These are phyloP conservation scores for Phocides pigmalion DNA, from an alignment of 1,140 invertebrate species.

Conservation along the genomic window DNA sequence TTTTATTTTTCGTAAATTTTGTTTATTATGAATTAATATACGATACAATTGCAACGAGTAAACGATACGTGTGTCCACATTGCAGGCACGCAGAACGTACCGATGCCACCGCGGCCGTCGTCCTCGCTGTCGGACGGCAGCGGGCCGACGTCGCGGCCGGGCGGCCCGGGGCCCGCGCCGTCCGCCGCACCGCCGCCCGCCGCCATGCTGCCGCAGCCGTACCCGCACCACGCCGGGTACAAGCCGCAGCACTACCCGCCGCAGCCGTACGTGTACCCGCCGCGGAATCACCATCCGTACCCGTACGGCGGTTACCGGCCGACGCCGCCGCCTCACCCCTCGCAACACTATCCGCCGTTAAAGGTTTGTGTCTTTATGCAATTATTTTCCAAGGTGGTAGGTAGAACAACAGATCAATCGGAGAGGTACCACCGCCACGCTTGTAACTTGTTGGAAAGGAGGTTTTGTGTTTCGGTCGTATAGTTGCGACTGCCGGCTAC, in stretches of 20 bases:
- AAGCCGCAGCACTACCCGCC: conserved; percentile 76
- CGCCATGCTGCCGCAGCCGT: conserved; percentile 83
- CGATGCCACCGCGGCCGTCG: conserved; percentile 95
- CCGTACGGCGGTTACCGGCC: conserved; percentile 66
- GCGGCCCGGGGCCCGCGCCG: conserved; percentile 80
- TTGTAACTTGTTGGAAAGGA: too few relatives aligned
- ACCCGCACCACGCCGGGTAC: conserved; percentile 81
- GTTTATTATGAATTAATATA: too few relatives aligned
- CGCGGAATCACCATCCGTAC: conserved; percentile 72
- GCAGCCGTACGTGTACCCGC: conserved; percentile 72
- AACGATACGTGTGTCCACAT: conserved; percentile 31
- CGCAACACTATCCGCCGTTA: conserved; percentile 64
- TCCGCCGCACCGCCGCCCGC: conserved; percentile 60
- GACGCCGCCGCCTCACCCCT: conserved; percentile 67
- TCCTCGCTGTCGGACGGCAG: conserved; percentile 94
- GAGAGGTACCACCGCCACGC: too few relatives aligned
- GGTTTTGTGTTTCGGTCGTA: too few relatives aligned
- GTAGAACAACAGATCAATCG: too few relatives aligned
- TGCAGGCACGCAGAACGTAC: conserved; percentile 94
- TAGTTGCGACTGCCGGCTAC: too few relatives aligned
- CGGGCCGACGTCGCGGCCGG: conserved; percentile 88
- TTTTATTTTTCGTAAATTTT: too few relatives aligned
- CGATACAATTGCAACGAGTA: too few relatives aligned
- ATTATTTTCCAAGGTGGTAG: conserved; percentile 3
- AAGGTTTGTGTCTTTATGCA: conserved; percentile 50